These are phyloP conservation scores for Oscheius onirici DNA, from an alignment of 2,888 invertebrate genomes.

Conservation along the genomic window DNA sequence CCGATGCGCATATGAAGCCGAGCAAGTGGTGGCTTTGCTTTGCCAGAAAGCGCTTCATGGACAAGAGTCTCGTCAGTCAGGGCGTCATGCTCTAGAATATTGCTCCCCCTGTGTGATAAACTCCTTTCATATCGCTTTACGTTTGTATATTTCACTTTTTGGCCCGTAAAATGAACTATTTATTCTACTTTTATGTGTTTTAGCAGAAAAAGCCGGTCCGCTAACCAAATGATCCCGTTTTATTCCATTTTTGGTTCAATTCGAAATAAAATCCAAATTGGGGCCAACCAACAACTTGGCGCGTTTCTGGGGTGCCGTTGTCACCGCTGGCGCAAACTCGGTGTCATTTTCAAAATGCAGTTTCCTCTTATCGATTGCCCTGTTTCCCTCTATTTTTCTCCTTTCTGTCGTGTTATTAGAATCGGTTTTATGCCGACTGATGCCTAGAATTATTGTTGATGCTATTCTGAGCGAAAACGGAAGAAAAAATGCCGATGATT, in stretches of 20 bases:
- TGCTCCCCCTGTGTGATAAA: conserved; percentile 40
- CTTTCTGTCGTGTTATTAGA: too few species aligned
- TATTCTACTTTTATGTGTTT: not conserved
- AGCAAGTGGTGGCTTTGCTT: conserved; percentile 99
- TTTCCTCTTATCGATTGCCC: too few species aligned
- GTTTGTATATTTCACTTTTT: conserved; percentile 18
- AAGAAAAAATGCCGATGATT: too few species aligned
- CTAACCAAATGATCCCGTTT: not conserved
- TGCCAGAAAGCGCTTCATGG: conserved; percentile 99
- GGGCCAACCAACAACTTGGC: not conserved
- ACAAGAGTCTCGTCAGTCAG: conserved; percentile 90
- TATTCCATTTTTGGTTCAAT: not conserved
- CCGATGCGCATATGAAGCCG: conserved; percentile 86
- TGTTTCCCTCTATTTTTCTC: too few species aligned
- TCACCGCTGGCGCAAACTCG: too few species aligned
- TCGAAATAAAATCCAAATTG: not conserved
- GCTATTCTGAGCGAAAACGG: too few species aligned
- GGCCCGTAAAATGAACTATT: conserved; percentile 9
- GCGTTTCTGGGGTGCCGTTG: too few species aligned
- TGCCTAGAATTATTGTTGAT: too few species aligned
- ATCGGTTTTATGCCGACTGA: too few species aligned
- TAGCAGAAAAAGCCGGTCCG: too few species aligned
- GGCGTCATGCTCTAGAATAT: conserved; percentile 74
- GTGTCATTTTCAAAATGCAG: too few species aligned
- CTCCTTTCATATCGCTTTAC: conserved; percentile 4